Base-by-base conservation (phyloP, 2,888 invertebrate genomes). In the Drosophila pseudotakahashii region DNA sequence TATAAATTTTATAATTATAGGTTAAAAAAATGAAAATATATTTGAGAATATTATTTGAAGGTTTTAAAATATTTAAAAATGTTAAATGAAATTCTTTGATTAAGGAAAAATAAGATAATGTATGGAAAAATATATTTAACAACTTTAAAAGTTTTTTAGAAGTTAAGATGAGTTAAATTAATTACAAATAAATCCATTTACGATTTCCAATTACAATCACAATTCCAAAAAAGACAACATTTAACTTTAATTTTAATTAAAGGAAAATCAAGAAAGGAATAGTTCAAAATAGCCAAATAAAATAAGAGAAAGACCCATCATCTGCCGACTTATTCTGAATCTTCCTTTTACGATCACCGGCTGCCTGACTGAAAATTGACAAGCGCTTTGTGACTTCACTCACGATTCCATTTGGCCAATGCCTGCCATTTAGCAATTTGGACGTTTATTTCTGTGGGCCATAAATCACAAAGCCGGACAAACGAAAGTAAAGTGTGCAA, bases 381-480 rank as follows among this genome's bases (percentile, higher is more conserved):
- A 70, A 70, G 48, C 53, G 44, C 50, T 54, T 48, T 62, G 42
- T 13, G 50, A 64, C 61, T 50, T 70, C 72, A 54, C 73, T 80
- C 86, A 86, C 86, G 82, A 83, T 81, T 86, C 81, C 85, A 78
- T 47, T 45, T 32, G 48, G 60, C 60, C 62, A 63, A 81, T 84
- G 71, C 42, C 62, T 50, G 82, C 60, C 85, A 69, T 74, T 80
- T 77, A 64, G 73, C 73, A 75, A 81, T 78, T 75, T 75, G 75
- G 61, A 62, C 70, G 71, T 57, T 66, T 77, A 75, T 60, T 79
- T 70, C 52, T 73, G 63, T 68, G 70, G 73, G 71, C 80, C 68
- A 87, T 84, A 84, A 84, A 84, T 84, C 84, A 84, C 84, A 84
- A 84, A 73, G 76, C 77, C 48, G 66, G 66, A 73, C 79, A 87